Conservation (phyloP, 1,140 invertebrate genomes). For the Mylabris phalerata region DNA sequence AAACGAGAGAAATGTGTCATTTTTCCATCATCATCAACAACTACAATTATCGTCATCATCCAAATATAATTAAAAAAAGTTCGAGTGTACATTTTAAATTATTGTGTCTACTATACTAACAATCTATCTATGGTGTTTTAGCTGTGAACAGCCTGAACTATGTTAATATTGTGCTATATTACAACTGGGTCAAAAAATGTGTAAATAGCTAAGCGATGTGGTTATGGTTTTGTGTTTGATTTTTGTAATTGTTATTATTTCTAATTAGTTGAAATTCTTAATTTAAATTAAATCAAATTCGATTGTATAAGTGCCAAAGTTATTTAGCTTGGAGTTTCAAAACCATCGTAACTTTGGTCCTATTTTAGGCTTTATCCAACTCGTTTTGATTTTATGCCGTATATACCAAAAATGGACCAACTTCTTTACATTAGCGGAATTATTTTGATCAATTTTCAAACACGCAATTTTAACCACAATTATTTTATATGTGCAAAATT, state of each 20-base stretch:
- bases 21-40: slow-evolving; percentile 35
- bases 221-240: slow-evolving; percentile 32
- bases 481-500: slow-evolving; percentile 26
- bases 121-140: slow-evolving; percentile 26
- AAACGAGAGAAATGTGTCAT: slow-evolving; percentile 35
- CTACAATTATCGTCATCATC: neutral
- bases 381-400: no score
- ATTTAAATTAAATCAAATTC: neutral
- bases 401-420: no score
- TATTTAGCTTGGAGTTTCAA: no score
- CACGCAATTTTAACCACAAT: slow-evolving; percentile 28
- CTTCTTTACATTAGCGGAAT: no score
- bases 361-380: no score
- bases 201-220: slow-evolving; percentile 32
- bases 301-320: neutral
- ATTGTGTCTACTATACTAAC: slow-evolving; percentile 26
- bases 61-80: neutral
- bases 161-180: slow-evolving; percentile 30
- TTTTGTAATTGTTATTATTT: slow-evolving; percentile 8
- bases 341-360: no score
- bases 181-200: slow-evolving; percentile 22
- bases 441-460: slow-evolving; percentile 4
- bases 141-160: slow-evolving; percentile 24
- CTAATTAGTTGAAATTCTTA: slow-evolving; percentile 4
- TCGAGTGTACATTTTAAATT: slow-evolving; percentile 25